Evolutionary conservation across 2,113 vertebrate genomes (phyloP).

Genomic region (Alethe diademata): DNA sequence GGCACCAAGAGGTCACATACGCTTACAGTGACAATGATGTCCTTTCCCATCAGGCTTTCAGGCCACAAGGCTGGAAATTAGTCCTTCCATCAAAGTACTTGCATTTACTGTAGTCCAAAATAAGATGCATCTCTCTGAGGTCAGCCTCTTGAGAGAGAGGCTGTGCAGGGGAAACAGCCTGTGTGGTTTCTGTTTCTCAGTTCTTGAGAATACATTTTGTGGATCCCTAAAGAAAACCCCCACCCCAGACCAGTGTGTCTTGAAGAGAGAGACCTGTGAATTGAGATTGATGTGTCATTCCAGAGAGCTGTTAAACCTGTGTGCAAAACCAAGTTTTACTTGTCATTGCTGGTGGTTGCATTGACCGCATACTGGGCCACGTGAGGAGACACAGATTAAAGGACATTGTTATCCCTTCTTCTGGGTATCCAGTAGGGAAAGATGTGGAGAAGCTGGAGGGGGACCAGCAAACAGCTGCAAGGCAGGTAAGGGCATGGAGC

Average conservation of each 20-base stretch:
- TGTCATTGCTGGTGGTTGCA: not conserved
- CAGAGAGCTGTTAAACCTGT: not conserved
- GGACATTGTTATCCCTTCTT: not conserved
- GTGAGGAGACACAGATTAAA: accelerated
- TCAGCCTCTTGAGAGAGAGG: not conserved
- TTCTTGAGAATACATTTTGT: not conserved
- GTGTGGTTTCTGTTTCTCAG: not conserved
- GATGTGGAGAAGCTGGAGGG: not conserved
- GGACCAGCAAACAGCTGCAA: not conserved
- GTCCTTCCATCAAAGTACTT: not conserved
- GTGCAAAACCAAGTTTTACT: not conserved
- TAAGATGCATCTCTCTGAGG: not conserved
- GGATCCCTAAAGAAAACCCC: not conserved
- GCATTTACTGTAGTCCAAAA: not conserved
- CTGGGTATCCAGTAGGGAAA: not conserved
- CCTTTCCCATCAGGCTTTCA: not conserved
- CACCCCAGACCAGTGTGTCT: accelerated
- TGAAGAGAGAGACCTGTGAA: not conserved
- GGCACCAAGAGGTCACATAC: not conserved
- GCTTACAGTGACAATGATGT: accelerated
- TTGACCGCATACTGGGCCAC: not conserved
- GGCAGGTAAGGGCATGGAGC: accelerated
- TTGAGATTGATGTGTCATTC: not conserved
- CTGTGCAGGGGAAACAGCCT: not conserved
- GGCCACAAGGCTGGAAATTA: not conserved